These are phyloP conservation scores for Eupleurogrammus muticus DNA, from an alignment of 2,797 vertebrate species.

Conservation along the genomic window DNA sequence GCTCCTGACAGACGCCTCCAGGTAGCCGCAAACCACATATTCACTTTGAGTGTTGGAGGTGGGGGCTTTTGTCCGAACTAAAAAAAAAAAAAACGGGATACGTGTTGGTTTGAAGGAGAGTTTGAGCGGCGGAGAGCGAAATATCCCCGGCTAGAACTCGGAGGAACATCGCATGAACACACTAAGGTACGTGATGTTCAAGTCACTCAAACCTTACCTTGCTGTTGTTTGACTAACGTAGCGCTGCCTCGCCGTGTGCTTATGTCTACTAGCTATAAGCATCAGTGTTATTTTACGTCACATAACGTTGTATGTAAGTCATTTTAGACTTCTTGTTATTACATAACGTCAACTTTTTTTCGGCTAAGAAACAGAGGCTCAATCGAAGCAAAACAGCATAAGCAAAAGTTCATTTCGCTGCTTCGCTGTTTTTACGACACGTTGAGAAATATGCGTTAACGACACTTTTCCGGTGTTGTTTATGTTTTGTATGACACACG, in stretches of 20 bases:
- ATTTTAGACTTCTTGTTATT: background rate
- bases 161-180: conserved; percentile 40
- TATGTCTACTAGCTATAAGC: background rate
- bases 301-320: background rate
- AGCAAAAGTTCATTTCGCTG: conserved; percentile 4
- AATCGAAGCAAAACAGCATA: background rate
- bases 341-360: conserved; percentile 28
- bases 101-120: conserved; percentile 7
- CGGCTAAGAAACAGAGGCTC: background rate
- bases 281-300: background rate
- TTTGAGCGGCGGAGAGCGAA: conserved; percentile 14
- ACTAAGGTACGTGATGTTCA: conserved; percentile 76
- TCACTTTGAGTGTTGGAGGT: background rate
- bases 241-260: background rate
- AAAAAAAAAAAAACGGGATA: background rate
- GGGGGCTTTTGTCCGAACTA: background rate
- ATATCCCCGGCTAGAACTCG: conserved; percentile 21
- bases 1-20: conserved; percentile 27
- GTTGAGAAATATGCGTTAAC: background rate
- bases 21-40: conserved; percentile 6
- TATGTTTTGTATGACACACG: background rate
- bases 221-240: conserved; percentile 10
- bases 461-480: background rate
- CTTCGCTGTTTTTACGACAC: background rate
- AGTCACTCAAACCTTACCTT: conserved; percentile 8